Percentiles rank a stretch among this genome's conserved stretches.
These are phyloP conservation scores for Brachyalestes nurse DNA, from an alignment of 2,797 vertebrate genomes.

Conservation along the genomic window DNA sequence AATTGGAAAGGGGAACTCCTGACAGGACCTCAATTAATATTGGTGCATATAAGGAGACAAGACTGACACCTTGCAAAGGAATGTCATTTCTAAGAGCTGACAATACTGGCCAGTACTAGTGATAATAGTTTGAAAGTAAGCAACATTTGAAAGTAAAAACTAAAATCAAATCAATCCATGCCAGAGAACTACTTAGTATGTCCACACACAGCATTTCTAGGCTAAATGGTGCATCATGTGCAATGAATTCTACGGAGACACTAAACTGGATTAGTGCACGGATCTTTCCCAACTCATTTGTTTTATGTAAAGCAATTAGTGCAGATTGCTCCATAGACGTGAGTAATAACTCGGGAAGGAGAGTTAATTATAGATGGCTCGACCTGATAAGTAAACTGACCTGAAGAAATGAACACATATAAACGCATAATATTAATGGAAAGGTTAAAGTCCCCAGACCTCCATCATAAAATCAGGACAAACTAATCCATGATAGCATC, in stretches of 20 bases:
- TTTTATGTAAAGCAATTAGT: conserved; percentile 5
- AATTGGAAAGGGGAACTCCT: conserved; percentile 2
- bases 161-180: conserved; percentile 2
- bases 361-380: conserved; percentile 13
- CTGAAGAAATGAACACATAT: neutral
- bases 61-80: conserved; percentile 26
- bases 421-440: neutral
- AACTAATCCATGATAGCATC: neutral
- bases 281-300: conserved; percentile 3
- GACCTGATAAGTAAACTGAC: conserved; percentile 12
- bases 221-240: neutral
- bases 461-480: neutral
- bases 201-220: neutral
- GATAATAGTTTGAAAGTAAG: no score
- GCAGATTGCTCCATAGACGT: neutral
- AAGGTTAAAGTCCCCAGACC: neutral
- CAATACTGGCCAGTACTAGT: conserved; percentile 17
- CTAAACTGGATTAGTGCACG: neutral
- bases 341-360: neutral
- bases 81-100: conserved; percentile 36
- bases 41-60: conserved; percentile 16
- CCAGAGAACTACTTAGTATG: neutral
- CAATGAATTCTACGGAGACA: neutral
- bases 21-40: conserved; percentile 38
- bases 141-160: conserved; percentile 34